Conservation (phyloP, 2,888 invertebrate genomes). For the Pinctada fucata region DNA sequence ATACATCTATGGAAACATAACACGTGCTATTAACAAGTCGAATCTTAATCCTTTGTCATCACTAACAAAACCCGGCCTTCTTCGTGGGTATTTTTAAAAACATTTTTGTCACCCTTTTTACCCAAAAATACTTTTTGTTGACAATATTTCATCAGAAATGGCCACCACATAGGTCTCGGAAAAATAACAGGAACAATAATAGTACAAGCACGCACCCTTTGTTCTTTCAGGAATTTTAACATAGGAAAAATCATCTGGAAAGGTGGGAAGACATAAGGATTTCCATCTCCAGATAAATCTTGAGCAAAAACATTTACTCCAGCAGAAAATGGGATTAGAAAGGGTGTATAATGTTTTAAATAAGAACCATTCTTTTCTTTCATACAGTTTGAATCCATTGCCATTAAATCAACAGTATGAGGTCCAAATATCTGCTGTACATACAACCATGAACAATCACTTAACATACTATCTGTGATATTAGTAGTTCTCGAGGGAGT, state of each 20-base stretch:
- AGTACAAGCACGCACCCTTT: conserved; percentile 28
- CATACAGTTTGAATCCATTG: conserved; percentile 31
- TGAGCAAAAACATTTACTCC: conserved; percentile 44
- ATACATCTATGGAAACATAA: no score
- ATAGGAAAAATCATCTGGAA: conserved; percentile 36
- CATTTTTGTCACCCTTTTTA: not conserved
- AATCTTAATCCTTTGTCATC: conserved; percentile 22
- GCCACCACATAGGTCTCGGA: conserved; percentile 43
- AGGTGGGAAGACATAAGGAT: conserved; percentile 42
- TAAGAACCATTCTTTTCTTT: conserved; percentile 14
- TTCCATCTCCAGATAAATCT: conserved; percentile 28
- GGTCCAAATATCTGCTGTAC: conserved; percentile 15
- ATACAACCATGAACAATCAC: conserved; percentile 13
- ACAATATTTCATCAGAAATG: conserved; percentile 13
- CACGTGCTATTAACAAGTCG: no score
- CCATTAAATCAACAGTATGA: conserved; percentile 28
- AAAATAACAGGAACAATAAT: conserved; percentile 26
- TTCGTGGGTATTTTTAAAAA: conserved; percentile 7
- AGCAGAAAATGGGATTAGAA: conserved; percentile 25
- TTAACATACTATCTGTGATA: conserved; percentile 22
- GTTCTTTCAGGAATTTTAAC: conserved; percentile 31
- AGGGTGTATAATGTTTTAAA: conserved; percentile 40
- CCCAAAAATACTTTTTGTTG: conserved; percentile 11
- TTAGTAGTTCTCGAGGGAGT: not conserved
- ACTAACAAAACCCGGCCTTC: conserved; percentile 23